phyloP scores from a whole-genome alignment of 2,888 invertebrate genomes.

The Scrobipalpa costella region DNA sequence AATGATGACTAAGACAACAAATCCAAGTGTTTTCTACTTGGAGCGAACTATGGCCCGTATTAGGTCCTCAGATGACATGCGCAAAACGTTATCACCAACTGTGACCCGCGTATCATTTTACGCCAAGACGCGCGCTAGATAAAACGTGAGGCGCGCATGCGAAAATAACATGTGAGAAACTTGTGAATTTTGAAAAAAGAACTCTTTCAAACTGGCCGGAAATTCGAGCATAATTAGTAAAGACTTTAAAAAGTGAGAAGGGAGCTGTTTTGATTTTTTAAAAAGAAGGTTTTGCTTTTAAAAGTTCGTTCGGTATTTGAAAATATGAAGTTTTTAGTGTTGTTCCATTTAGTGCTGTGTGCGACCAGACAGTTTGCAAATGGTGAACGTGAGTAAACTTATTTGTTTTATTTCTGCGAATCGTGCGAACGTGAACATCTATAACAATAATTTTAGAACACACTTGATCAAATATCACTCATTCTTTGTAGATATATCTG shows the following conservation, averaged over 20 bases:
- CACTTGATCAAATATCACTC: slow-evolving; percentile 15
- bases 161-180: slow-evolving; percentile 17
- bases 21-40: not conserved
- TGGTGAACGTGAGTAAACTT: slow-evolving; percentile 46
- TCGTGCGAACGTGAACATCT: slow-evolving; percentile 13
- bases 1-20: slow-evolving; percentile 1
- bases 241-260: not conserved
- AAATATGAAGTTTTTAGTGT: slow-evolving; percentile 46
- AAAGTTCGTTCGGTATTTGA: not conserved
- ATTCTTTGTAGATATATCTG: not conserved
- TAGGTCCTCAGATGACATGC: slow-evolving; percentile 31
- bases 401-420: slow-evolving; percentile 14
- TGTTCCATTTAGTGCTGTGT: slow-evolving; percentile 50
- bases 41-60: slow-evolving; percentile 17
- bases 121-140: slow-evolving; percentile 36
- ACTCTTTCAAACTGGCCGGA: not conserved
- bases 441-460: slow-evolving; percentile 29
- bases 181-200: not conserved
- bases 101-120: slow-evolving; percentile 56
- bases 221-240: not conserved
- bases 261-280: not conserved
- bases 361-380: slow-evolving; percentile 43
- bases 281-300: slow-evolving; percentile 18
- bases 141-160: slow-evolving; percentile 3
- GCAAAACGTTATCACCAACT: slow-evolving; percentile 62